Evolutionary conservation across 53 echinoderm and acorn worm species (phyloP).

Genomic region (Temnopleurus reevesii): DNA sequence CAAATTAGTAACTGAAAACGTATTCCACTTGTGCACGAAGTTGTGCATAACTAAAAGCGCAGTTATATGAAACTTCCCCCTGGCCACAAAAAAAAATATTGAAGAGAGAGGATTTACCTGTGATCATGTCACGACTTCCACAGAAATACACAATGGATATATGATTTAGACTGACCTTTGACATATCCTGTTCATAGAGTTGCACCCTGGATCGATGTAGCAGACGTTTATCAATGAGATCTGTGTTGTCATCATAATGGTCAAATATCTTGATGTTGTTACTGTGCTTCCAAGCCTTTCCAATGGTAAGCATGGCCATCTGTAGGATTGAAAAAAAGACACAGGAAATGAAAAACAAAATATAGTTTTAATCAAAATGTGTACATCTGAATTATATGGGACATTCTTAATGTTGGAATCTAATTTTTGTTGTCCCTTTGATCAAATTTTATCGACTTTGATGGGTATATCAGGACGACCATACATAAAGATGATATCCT

Average conservation of each 20-base stretch:
- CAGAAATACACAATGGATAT: background rate
- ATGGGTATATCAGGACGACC: no score
- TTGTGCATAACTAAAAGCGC: no score
- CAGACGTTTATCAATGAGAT: conserved; percentile 64
- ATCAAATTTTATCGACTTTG: no score
- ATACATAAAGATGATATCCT: no score
- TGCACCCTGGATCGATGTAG: conserved; percentile 30
- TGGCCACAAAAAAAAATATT: background rate
- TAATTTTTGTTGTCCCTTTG: no score
- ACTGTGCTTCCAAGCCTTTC: conserved; percentile 80
- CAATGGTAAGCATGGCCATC: conserved; percentile 93
- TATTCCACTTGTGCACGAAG: no score
- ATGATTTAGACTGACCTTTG: conserved; percentile 36
- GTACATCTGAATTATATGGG: no score
- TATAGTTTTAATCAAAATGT: no score
- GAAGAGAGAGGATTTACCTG: background rate
- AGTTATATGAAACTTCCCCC: background rate
- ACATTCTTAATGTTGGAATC: no score
- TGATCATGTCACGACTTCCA: background rate
- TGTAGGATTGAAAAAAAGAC: no score
- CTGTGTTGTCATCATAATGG: conserved; percentile 96
- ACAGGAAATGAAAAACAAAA: background rate
- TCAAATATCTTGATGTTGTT: conserved; percentile 93
- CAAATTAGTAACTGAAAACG: no score
- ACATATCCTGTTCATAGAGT: conserved; percentile 54